A percentile compares a stretch with the other conserved stretches of the same genome.
These are phyloP conservation scores for Dioctria linearis DNA, from an alignment of 2,888 invertebrate genomes.

Conservation along the genomic window DNA sequence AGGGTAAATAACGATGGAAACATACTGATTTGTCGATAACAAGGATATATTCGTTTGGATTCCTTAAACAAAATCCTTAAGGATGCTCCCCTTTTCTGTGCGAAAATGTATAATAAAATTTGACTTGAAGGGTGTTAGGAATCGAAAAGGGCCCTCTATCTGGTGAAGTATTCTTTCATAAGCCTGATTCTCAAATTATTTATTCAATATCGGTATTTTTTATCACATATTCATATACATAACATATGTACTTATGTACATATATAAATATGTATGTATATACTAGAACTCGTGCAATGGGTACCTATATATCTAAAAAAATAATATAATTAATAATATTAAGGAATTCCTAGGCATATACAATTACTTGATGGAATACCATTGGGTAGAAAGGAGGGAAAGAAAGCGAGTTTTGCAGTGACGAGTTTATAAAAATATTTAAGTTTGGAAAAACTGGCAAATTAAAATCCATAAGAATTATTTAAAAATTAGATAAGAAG, in stretches of 20 bases:
- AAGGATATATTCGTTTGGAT: conserved; percentile 20
- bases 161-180: no score
- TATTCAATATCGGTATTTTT: no score
- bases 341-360: background rate
- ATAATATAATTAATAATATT: no score
- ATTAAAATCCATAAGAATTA: no score
- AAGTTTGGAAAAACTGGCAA: background rate
- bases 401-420: background rate
- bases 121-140: background rate
- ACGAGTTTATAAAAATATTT: background rate
- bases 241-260: no score
- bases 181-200: no score
- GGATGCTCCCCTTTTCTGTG: conserved; percentile 12
- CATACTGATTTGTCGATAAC: conserved; percentile 47
- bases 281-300: no score
- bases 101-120: background rate
- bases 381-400: background rate
- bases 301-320: no score
- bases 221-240: no score
- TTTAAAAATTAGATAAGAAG: no score
- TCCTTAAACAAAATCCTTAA: conserved; percentile 39
- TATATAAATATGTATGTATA: no score
- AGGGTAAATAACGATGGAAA: conserved; percentile 37
- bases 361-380: background rate
- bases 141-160: background rate